Percentiles rank a stretch among this genome's conserved stretches.
phyloP scores from a whole-genome alignment of 2,113 vertebrate species.

The Charadrius vociferus region DNA sequence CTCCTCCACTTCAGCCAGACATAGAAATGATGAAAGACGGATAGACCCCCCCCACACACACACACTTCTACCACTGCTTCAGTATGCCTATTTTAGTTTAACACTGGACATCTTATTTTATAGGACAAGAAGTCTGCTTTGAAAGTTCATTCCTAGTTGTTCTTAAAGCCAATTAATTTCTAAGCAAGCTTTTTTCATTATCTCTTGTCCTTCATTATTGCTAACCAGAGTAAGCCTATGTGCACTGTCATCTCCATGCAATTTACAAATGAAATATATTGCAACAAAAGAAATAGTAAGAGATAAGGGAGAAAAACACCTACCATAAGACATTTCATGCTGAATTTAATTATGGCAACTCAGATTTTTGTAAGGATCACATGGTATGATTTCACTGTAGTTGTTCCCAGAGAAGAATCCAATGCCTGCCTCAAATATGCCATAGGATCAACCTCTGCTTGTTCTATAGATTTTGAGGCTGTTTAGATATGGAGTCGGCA shows the following conservation, averaged over 20 bases:
- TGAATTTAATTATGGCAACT: background rate
- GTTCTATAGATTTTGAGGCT: background rate
- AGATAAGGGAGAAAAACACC: background rate
- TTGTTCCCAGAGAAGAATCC: background rate
- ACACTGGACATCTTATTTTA: background rate
- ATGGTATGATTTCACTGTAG: background rate
- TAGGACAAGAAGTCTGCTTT: background rate
- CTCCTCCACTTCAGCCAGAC: background rate
- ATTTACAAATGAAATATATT: background rate
- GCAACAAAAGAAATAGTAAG: background rate
- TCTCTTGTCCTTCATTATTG: background rate
- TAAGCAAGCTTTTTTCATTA: background rate
- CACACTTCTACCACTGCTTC: background rate
- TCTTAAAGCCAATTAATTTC: background rate
- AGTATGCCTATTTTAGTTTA: background rate
- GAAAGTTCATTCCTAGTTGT: background rate
- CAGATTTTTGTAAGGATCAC: background rate
- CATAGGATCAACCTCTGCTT: background rate
- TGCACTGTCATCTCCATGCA: background rate
- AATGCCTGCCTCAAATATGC: background rate
- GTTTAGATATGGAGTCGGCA: background rate
- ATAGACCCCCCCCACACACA: fast-evolving
- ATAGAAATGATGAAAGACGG: background rate
- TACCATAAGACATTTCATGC: background rate
- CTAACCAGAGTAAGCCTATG: background rate